Percentiles rank a stretch among this genome's conserved stretches.
Conservation (phyloP, 2,888 invertebrate genomes). For the Calameuta filiformis region DNA sequence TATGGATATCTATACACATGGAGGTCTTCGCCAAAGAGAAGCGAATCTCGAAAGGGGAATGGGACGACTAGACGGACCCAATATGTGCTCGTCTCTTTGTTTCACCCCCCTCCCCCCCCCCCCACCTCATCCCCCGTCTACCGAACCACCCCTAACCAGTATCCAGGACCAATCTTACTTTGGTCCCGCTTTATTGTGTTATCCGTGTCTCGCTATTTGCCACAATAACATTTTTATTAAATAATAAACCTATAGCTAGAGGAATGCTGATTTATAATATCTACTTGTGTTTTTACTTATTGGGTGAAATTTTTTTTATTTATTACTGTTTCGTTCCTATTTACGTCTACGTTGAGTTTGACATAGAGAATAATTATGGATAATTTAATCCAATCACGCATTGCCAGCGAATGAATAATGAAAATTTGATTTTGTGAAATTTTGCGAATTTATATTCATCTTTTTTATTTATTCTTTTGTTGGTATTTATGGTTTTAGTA, state of each 20-base stretch:
- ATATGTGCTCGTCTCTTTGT: slow-evolving; percentile 47
- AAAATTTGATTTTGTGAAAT: too few species aligned
- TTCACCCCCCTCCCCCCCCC: slow-evolving; percentile 21
- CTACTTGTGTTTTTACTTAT: not conserved
- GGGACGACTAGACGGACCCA: slow-evolving; percentile 38
- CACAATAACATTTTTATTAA: slow-evolving; percentile 56
- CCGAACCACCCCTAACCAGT: slow-evolving; percentile 28
- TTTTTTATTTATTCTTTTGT: not conserved
- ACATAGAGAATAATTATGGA: not conserved
- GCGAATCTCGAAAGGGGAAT: not conserved
- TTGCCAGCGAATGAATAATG: too few species aligned
- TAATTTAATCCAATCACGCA: not conserved
- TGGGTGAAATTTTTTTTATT: not conserved
- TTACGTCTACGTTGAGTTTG: not conserved
- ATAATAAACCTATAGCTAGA: slow-evolving; percentile 40
- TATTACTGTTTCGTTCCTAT: not conserved
- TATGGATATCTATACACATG: slow-evolving; percentile 34
- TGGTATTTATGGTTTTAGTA: not conserved
- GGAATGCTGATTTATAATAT: not conserved
- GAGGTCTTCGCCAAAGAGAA: slow-evolving; percentile 15
- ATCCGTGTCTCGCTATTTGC: slow-evolving; percentile 33
- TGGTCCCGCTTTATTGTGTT: slow-evolving; percentile 39
- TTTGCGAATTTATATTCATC: not conserved
- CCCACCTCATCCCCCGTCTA: slow-evolving; percentile 13
- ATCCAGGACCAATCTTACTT: slow-evolving; percentile 24